phyloP scores from a whole-genome alignment of 2,888 invertebrate genomes.

The Spodoptera picta region DNA sequence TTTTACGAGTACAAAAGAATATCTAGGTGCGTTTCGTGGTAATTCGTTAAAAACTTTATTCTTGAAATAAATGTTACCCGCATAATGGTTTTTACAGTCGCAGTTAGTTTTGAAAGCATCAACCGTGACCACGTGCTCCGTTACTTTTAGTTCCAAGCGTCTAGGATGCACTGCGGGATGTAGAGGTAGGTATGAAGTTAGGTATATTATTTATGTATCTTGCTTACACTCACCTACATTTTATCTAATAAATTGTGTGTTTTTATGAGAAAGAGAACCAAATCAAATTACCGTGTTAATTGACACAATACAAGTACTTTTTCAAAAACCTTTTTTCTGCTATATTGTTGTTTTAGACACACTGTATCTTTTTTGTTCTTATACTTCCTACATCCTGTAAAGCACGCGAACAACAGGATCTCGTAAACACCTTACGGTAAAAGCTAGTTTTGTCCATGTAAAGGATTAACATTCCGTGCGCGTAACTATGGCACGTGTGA shows the following conservation, averaged over 20 bases:
- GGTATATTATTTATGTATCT: neutral
- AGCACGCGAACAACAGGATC: constrained; percentile 1
- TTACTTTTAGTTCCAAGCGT: constrained; percentile 29
- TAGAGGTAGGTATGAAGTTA: neutral
- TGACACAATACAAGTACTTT: too few relatives aligned
- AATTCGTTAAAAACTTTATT: too few relatives aligned
- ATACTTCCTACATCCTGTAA: neutral
- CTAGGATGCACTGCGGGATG: constrained; percentile 22
- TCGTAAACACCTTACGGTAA: constrained; percentile 12
- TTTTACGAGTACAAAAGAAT: too few relatives aligned
- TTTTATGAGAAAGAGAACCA: neutral
- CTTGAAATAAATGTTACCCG: constrained; percentile 25
- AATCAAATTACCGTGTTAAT: too few relatives aligned
- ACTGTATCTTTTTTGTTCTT: too few relatives aligned
- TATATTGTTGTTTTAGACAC: too few relatives aligned
- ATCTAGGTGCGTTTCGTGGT: too few relatives aligned
- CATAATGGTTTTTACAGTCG: constrained; percentile 33
- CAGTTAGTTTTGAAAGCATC: constrained; percentile 24
- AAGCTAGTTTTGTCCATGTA: constrained; percentile 23
- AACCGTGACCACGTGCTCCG: constrained; percentile 46
- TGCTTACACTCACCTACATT: neutral
- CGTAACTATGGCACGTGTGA: constrained; percentile 69
- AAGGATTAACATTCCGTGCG: constrained; percentile 65
- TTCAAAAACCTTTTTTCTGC: too few relatives aligned
- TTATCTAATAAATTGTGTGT: neutral